These are phyloP conservation scores for Osmerus eperlanus DNA, from an alignment of 2,113 vertebrate species.

Conservation along the genomic window DNA sequence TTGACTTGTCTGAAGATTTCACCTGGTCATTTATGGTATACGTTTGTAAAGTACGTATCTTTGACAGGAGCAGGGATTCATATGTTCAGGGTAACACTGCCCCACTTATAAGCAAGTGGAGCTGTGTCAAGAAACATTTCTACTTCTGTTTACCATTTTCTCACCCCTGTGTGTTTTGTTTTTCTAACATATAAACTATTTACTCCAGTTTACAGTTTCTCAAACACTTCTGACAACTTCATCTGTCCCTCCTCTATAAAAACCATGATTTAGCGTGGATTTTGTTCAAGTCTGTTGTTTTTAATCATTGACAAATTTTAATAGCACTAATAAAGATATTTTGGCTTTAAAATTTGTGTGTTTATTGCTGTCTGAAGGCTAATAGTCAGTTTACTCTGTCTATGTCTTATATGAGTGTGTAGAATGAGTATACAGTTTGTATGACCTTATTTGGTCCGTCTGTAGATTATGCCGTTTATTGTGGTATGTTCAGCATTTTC, in stretches of 20 bases:
- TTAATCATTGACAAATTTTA: neutral
- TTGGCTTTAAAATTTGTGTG: neutral
- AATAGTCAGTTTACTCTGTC: too few relatives aligned
- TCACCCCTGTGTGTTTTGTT: neutral
- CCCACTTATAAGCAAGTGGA: neutral
- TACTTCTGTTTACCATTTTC: neutral
- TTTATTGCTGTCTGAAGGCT: too few relatives aligned
- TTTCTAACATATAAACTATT: neutral
- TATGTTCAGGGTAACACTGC: conserved; percentile 15
- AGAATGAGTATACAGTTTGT: too few relatives aligned
- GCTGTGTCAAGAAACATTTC: neutral
- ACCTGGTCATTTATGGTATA: conserved; percentile 18
- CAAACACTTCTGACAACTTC: neutral
- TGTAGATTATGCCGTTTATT: too few relatives aligned
- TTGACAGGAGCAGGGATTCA: conserved; percentile 42
- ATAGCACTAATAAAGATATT: neutral
- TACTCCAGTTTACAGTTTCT: too few relatives aligned
- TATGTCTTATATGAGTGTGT: too few relatives aligned
- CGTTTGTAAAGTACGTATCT: conserved; percentile 36
- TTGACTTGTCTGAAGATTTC: conserved; percentile 27
- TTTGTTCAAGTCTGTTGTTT: neutral
- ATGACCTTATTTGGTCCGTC: too few relatives aligned
- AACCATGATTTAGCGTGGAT: too few relatives aligned
- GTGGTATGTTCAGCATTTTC: too few relatives aligned
- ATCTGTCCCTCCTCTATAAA: neutral